Conservation (phyloP, 37 sponge, comb jelly and placozoan genomes). For the Chondrilla cf. caribensis region DNA sequence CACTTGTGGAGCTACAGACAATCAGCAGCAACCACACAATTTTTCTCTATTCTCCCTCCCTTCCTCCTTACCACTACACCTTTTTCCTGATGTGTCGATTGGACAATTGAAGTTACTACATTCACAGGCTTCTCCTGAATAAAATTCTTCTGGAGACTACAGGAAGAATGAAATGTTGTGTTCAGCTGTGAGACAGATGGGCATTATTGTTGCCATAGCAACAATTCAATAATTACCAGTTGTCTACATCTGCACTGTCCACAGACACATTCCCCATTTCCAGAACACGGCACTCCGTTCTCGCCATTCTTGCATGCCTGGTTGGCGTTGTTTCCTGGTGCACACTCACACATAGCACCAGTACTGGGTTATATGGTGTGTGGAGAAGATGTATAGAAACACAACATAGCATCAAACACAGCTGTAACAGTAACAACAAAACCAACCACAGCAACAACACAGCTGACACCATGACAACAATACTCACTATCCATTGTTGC, state of each 20-base stretch:
- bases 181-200: too few relatives aligned
- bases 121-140: slow-evolving; percentile 58
- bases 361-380: too few relatives aligned
- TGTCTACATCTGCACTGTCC: slow-evolving; percentile 40
- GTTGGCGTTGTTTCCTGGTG: not conserved
- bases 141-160: slow-evolving; percentile 22
- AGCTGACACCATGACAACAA: too few relatives aligned
- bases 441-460: too few relatives aligned
- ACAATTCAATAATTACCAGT: not conserved
- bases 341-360: not conserved
- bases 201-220: too few relatives aligned
- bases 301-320: slow-evolving; percentile 14
- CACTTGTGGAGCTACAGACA: not conserved
- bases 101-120: slow-evolving; percentile 53
- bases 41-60: too few relatives aligned
- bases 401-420: too few relatives aligned
- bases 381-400: too few relatives aligned
- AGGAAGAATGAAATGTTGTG: too few relatives aligned
- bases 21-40: not conserved
- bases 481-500: slow-evolving; percentile 57
- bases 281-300: slow-evolving; percentile 34
- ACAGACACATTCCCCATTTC: slow-evolving; percentile 59
- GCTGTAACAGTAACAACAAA: too few relatives aligned
- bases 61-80: slow-evolving; percentile 8
- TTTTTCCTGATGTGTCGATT: not conserved